These are phyloP conservation scores for Radopholus similis DNA, from an alignment of 1,140 invertebrate species.

Conservation along the genomic window DNA sequence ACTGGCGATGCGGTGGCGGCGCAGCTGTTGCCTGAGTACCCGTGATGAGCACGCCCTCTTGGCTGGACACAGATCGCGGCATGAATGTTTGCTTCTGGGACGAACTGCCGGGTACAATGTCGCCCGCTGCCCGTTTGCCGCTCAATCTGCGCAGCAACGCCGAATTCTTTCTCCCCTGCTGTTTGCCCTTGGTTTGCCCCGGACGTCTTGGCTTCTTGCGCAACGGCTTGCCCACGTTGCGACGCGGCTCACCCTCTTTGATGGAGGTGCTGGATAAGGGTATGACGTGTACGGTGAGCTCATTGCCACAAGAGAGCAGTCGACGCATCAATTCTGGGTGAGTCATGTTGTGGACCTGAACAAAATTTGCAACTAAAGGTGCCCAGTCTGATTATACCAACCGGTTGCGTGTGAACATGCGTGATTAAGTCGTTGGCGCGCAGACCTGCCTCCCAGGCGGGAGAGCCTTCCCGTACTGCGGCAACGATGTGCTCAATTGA, in stretches of 20 bases:
- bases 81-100: constrained; percentile 59
- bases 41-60: constrained; percentile 40
- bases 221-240: constrained; percentile 48
- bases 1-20: not conserved
- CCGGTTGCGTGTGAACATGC: constrained; percentile 55
- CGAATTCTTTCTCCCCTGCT: constrained; percentile 30
- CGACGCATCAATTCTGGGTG: constrained; percentile 59
- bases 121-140: constrained; percentile 49
- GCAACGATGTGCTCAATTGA: constrained; percentile 59
- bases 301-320: constrained; percentile 51
- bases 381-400: constrained; percentile 39
- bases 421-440: constrained; percentile 54
- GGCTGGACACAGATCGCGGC: constrained; percentile 53
- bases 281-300: constrained; percentile 47
- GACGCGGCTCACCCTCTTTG: constrained; percentile 49
- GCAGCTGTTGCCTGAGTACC: not conserved
- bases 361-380: constrained; percentile 29
- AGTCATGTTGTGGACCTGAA: constrained; percentile 53
- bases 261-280: constrained; percentile 51
- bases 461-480: constrained; percentile 47
- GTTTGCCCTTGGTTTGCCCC: constrained; percentile 15
- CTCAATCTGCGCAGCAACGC: constrained; percentile 48
- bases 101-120: constrained; percentile 58
- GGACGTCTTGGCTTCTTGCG: constrained; percentile 37
- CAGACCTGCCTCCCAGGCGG: constrained; percentile 53